phyloP scores from a whole-genome alignment of 2,797 vertebrate species.

The Bufotes viridis region DNA sequence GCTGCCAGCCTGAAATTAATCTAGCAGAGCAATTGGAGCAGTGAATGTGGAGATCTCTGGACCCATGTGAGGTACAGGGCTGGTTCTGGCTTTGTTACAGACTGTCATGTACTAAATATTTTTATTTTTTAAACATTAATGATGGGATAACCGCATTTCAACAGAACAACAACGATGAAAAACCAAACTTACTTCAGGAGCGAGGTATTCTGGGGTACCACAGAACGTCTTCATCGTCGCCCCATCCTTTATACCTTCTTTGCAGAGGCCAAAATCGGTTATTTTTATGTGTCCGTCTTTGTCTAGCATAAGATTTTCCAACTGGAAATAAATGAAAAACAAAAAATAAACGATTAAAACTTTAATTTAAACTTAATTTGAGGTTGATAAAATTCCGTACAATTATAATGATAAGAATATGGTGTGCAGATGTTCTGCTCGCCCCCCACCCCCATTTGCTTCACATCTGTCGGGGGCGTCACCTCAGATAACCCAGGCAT shows the following conservation, averaged over 20 bases:
- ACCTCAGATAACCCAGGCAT: constrained; percentile 43
- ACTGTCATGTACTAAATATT: too few species aligned
- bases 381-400: not conserved
- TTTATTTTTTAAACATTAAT: too few species aligned
- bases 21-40: too few species aligned
- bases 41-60: too few species aligned
- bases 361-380: not conserved
- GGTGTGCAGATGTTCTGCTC: constrained; percentile 14
- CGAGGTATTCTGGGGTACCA: constrained; percentile 95
- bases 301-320: constrained; percentile 99
- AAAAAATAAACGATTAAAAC: not conserved
- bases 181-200: constrained; percentile 84
- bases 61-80: too few species aligned
- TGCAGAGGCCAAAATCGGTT: constrained; percentile 97
- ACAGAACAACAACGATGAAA: not conserved
- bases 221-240: constrained; percentile 99
- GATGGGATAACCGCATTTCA: not conserved
- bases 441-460: not conserved
- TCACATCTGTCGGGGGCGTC: constrained; percentile 25
- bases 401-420: not conserved
- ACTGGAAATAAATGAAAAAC: constrained; percentile 68
- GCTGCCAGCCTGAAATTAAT: too few species aligned
- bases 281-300: constrained; percentile 98
- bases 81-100: too few species aligned
- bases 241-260: constrained; percentile 95